Evolutionary conservation across 2,113 vertebrate genomes (phyloP).

Genomic region (Thunnus maccoyii): DNA sequence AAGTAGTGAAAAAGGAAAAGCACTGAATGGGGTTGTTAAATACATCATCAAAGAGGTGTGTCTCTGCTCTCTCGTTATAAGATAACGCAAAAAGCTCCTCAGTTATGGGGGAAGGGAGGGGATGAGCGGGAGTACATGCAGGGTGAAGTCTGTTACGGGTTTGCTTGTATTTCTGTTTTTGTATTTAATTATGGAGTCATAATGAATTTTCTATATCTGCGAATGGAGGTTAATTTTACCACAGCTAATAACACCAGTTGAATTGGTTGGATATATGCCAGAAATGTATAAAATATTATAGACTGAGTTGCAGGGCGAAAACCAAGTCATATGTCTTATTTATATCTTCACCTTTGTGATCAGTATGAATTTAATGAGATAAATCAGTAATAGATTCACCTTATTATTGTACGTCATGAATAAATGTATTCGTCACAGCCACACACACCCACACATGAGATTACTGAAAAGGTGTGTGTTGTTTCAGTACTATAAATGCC

Average conservation of each 20-base stretch:
- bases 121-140: background rate
- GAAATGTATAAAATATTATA: background rate
- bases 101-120: background rate
- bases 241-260: constrained; percentile 45
- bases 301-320: background rate
- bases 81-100: constrained; percentile 54
- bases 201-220: constrained; percentile 49
- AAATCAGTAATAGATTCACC: background rate
- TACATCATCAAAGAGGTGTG: constrained; percentile 78
- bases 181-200: constrained; percentile 53
- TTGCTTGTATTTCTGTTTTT: constrained; percentile 53
- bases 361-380: constrained; percentile 4
- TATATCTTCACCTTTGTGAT: constrained; percentile 2
- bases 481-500: background rate
- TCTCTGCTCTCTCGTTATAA: constrained; percentile 62
- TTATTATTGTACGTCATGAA: background rate
- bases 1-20: constrained; percentile 64
- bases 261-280: constrained; percentile 14
- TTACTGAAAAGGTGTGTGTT: background rate
- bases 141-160: constrained; percentile 26
- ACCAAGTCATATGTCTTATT: constrained; percentile 7
- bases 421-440: background rate
- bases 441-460: background rate
- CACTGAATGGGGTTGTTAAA: constrained; percentile 71
- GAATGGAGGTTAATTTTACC: constrained; percentile 37